phyloP scores from a whole-genome alignment of 2,797 vertebrate genomes.

The Lophius americanus region DNA sequence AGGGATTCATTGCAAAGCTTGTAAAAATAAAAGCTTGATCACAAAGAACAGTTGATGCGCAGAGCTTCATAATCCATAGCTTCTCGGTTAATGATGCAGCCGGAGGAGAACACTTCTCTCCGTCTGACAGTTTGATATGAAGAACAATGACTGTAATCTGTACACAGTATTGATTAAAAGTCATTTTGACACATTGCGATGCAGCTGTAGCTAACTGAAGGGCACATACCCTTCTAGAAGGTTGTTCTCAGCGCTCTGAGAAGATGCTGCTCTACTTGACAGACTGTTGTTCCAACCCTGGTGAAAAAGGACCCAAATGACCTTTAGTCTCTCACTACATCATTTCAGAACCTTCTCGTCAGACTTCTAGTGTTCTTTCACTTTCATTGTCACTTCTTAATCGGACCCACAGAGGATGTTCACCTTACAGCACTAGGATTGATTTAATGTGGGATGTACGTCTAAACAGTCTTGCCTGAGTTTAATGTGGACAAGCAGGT shows the following conservation, averaged over 20 bases:
- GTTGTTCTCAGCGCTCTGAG: constrained; percentile 11
- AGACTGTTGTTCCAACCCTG: constrained; percentile 34
- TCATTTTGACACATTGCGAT: constrained; percentile 20
- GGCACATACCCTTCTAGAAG: constrained; percentile 26
- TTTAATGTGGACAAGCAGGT: constrained; percentile 62
- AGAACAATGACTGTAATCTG: constrained; percentile 1
- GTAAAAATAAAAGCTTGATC: no score
- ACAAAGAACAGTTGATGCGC: no score
- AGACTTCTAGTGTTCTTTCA: constrained; percentile 23
- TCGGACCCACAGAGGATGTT: constrained; percentile 32
- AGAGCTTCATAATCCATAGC: no score
- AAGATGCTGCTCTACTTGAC: constrained; percentile 19
- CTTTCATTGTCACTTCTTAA: constrained; percentile 50
- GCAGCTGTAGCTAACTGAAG: constrained; percentile 26
- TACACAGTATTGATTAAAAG: constrained; percentile 23
- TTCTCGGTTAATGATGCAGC: no score
- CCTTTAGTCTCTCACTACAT: constrained; percentile 43
- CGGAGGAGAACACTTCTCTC: no score
- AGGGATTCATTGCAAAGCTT: no score
- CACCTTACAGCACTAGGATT: constrained; percentile 24
- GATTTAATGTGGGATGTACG: constrained; percentile 56
- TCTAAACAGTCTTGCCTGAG: constrained; percentile 66
- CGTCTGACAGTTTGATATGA: not conserved
- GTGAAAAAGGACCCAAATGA: constrained; percentile 41
- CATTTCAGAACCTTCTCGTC: constrained; percentile 44